Evolutionary conservation across 2,888 invertebrate species (phyloP), one percentile per base, ranked within the genome.

Genomic region (Sesia bembeciformis): DNA sequence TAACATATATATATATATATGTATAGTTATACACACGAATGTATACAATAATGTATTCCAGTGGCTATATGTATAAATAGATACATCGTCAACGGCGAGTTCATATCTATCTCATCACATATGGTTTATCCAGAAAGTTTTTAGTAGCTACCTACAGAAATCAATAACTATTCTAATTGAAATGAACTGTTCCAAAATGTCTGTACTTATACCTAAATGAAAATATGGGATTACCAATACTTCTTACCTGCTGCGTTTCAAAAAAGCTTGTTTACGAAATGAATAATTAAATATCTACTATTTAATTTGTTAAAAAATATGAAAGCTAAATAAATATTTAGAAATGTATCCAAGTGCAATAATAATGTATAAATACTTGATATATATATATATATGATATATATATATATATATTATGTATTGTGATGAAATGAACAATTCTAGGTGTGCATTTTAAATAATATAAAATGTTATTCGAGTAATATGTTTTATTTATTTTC

Each of bases 371-470:
- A 23, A 23, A 23, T 23, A 23, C 23, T 83, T 6, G 7, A 42
- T 42, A 23, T 23, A 23, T 42, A 7, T 42, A 42, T 6, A 5
- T 42, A 42, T 23, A 50, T 50, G 38, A 6, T 79, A 77, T 75
- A 73, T 73, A 76, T 70, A 71, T 74, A 75, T 69, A 75, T 74
- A 74, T 69, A 81, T 82, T 69, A 81, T 82, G 81, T 85, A 82
- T 83, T 84, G 83, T 79, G 84, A 81, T 84, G 74, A 80, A 75
- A 76, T 76, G 69, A 70, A 75, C 71, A 76, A 78, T 81, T 84
- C 84, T 87, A 86, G 83, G 84, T 86, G 87, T 87, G 87, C 85
- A 88, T 86, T 86, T 85, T 81, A 86, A 85, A 81, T 76, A 84
- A 84, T 85, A 87, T 80, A 85, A 84, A 85, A 84, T 85, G 86